These are phyloP conservation scores for Ischnus inquisitorius DNA, from an alignment of 2,888 invertebrate genomes.

Conservation along the genomic window DNA sequence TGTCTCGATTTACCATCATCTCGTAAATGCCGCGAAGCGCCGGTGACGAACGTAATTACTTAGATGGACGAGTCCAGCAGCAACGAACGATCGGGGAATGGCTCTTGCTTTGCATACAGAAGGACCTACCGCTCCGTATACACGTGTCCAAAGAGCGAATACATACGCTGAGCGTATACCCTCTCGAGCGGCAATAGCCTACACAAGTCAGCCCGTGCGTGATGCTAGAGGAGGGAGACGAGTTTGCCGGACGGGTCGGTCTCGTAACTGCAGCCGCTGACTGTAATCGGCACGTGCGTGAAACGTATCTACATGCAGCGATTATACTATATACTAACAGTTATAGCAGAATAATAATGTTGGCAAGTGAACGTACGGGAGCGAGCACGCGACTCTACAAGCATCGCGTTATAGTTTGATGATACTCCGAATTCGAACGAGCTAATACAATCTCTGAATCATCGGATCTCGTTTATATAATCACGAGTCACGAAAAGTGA, in stretches of 20 bases:
- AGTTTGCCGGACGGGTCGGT: slow-evolving; percentile 46
- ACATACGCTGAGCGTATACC: not conserved
- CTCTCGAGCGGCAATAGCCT: not conserved
- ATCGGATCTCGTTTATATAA: not conserved
- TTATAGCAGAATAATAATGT: slow-evolving; percentile 60
- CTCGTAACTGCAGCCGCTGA: slow-evolving; percentile 29
- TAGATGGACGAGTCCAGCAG: slow-evolving; percentile 65
- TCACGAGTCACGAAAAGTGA: not conserved
- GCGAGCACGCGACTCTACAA: slow-evolving; percentile 50
- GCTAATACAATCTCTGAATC: not conserved
- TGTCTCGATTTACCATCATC: not conserved
- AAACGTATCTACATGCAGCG: slow-evolving; percentile 1
- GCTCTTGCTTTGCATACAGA: slow-evolving; percentile 30
- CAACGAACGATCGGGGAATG: slow-evolving; percentile 33
- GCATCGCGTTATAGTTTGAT: not conserved
- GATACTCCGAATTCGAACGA: not conserved
- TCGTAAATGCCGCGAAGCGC: slow-evolving; percentile 38
- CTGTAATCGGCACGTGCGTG: slow-evolving; percentile 65
- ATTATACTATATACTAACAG: slow-evolving; percentile 35
- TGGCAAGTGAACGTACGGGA: slow-evolving; percentile 56
- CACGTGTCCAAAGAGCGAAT: too few relatives aligned
- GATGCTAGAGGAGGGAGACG: slow-evolving; percentile 15
- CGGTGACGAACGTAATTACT: slow-evolving; percentile 74
- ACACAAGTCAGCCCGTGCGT: not conserved
- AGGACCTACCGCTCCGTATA: not conserved